These are phyloP conservation scores for Setophaga kirtlandii DNA, from an alignment of 2,113 vertebrate species.

Conservation along the genomic window DNA sequence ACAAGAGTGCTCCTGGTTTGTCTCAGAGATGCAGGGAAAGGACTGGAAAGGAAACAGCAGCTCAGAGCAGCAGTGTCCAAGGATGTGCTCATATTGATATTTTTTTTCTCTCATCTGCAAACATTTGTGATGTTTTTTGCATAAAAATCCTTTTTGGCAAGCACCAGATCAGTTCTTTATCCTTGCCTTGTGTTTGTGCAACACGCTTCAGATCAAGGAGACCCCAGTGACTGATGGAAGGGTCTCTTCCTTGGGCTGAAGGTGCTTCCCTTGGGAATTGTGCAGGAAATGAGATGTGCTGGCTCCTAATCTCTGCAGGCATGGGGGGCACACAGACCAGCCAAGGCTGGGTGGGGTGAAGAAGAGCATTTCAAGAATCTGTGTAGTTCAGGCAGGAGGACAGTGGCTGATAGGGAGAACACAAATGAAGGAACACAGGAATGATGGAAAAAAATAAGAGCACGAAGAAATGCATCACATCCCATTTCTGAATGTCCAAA, in stretches of 20 bases:
- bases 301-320: not conserved
- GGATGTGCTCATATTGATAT: not conserved
- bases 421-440: accelerated
- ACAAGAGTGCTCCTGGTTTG: not conserved
- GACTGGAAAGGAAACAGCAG: not conserved
- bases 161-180: not conserved
- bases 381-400: not conserved
- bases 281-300: not conserved
- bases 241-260: not conserved
- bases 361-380: not conserved
- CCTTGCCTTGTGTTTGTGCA: not conserved
- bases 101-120: not conserved
- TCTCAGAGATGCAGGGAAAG: not conserved
- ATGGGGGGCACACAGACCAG: not conserved
- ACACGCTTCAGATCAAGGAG: accelerated
- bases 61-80: not conserved
- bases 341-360: not conserved
- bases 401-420: not conserved
- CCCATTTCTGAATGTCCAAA: not conserved
- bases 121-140: accelerated
- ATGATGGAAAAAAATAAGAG: not conserved
- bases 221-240: not conserved
- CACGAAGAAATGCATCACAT: not conserved
- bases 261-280: not conserved
- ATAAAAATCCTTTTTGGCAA: not conserved